Base-by-base conservation (phyloP, 2,888 invertebrate genomes). In the Mechanitis mazaeus region DNA sequence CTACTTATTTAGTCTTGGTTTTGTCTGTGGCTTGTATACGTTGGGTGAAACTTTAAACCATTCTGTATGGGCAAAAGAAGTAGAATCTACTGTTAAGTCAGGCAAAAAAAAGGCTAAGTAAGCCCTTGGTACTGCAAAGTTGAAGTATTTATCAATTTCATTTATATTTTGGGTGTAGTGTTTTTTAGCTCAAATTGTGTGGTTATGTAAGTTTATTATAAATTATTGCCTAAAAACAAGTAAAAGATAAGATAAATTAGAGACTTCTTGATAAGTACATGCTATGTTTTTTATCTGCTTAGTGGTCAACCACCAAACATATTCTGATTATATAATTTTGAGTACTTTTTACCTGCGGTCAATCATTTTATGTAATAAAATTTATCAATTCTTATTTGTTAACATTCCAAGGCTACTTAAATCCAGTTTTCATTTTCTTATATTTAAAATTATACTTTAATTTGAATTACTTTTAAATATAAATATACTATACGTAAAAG, bases 21-120 rank as follows among this genome's bases (percentile, higher is more conserved):
- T 95, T 71, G 90, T 91, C 20, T 81, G 91, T 64, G 79, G 88
- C 28, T 85, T 95, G 58, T 97, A 96, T 80, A 79, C 93, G 61
- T 72, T 93, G 47, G 97, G 97, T 45, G 96, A 96, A 78, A 91
- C 87, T 64, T 73, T 95, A 58, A 95, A 96, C 78, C 91, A 85
- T 69, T 81, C 92, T 68, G 84, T 95, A 65, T 96, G 96, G 96
- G 92, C 93, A 79, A 92, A 93, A 76, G 92, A 93, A 76, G 85
- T 93, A 38, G 91, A 92, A 72, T 76, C 89, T 66, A 81, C 83
- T 59, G 84, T 88, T 4, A 84, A 80, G 68, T 85, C 88, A 63
- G 87, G 84, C n/a, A 91, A 88, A 77, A 91, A 90, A 73, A 91
- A 87, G 70, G 87, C 85, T 12, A 81, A 90, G 79, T 91, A 86